Evolutionary conservation across 2,888 invertebrate genomes (phyloP).

Genomic region (Nomada fucata): DNA sequence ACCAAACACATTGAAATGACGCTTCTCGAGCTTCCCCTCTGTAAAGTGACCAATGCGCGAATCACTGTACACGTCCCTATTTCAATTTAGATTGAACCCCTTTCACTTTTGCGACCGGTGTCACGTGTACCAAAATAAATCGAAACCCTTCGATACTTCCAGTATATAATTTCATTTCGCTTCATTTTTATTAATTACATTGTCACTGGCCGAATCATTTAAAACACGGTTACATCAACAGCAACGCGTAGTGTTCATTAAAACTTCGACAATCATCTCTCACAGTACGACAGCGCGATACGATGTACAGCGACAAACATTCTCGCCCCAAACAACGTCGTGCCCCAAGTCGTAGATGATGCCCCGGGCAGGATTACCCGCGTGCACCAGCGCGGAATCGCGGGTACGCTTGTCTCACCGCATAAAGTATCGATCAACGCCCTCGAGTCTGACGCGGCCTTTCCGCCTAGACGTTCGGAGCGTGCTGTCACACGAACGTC

Average conservation of each 20-base stretch:
- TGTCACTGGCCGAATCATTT: too few relatives aligned
- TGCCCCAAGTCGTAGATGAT: background rate
- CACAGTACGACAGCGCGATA: background rate
- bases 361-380: conserved; percentile 16
- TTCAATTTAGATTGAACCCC: too few relatives aligned
- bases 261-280: background rate
- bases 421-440: conserved; percentile 55
- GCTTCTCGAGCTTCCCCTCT: too few relatives aligned
- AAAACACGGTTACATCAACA: too few relatives aligned
- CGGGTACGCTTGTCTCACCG: conserved; percentile 30
- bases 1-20: too few relatives aligned
- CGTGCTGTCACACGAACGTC: conserved; percentile 26
- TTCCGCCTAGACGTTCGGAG: conserved; percentile 19
- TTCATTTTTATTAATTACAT: too few relatives aligned
- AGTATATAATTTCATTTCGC: too few relatives aligned
- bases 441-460: conserved; percentile 38
- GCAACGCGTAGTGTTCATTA: background rate
- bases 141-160: too few relatives aligned
- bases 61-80: too few relatives aligned
- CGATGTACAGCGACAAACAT: background rate
- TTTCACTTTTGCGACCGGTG: too few relatives aligned
- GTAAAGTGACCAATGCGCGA: too few relatives aligned
- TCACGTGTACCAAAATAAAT: too few relatives aligned
- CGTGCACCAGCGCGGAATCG: conserved; percentile 19
- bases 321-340: background rate